Percentiles rank a stretch among this genome's conserved stretches.
phyloP scores from a whole-genome alignment of 1,140 invertebrate species.

The Drosophila azteca region DNA sequence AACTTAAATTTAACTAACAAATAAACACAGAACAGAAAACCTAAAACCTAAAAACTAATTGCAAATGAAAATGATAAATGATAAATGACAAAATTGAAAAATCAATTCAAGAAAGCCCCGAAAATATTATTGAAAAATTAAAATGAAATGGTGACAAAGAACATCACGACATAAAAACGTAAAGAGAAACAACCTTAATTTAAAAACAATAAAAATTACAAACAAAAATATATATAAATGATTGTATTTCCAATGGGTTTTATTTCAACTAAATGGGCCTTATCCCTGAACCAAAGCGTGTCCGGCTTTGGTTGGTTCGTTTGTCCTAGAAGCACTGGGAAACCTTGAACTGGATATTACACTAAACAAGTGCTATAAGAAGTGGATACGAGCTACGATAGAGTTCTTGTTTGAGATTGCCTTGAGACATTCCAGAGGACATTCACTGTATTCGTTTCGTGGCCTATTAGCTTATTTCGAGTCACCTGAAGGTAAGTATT shows the following conservation, averaged over 20 bases:
- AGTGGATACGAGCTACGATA: too few relatives aligned
- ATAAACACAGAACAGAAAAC: constrained; percentile 27
- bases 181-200: constrained; percentile 63
- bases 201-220: constrained; percentile 79
- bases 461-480: too few relatives aligned
- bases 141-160: constrained; percentile 33
- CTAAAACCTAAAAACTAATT: constrained; percentile 66
- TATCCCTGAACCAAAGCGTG: too few relatives aligned
- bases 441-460: too few relatives aligned
- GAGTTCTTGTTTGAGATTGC: too few relatives aligned
- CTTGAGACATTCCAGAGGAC: too few relatives aligned
- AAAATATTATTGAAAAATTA: constrained; percentile 8
- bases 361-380: too few relatives aligned
- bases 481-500: too few relatives aligned
- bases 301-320: too few relatives aligned
- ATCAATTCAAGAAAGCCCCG: constrained; percentile 26
- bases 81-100: constrained; percentile 9
- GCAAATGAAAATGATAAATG: constrained; percentile 39
- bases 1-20: constrained; percentile 52
- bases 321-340: too few relatives aligned
- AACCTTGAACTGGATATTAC: too few relatives aligned
- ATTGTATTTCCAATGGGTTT: constrained; percentile 7
- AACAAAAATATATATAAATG: constrained; percentile 58
- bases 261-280: not conserved
- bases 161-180: constrained; percentile 56